Base-by-base conservation (phyloP, 2,797 vertebrate species). In the Petrocephalus schoutedeni region DNA sequence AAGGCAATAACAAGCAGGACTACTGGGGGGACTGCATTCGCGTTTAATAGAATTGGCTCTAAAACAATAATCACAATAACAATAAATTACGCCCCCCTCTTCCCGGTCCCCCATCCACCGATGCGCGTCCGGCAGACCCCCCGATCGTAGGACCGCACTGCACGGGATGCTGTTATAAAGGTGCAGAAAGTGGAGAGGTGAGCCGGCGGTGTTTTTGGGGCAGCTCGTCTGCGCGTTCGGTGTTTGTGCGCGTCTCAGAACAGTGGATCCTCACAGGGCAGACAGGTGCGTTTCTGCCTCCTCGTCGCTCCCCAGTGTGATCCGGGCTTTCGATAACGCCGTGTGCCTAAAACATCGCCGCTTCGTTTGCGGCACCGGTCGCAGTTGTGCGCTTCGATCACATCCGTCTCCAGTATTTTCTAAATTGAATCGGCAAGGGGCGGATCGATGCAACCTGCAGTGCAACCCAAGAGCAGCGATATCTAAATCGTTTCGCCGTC, bases 111-210 rank as follows among this genome's bases (percentile, higher is more conserved):
- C 49, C 45, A 53, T 57, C 84, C 77, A 88, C 59, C 89, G 87
- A 91, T 21, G n/a, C 93, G 91, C 92, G 94, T 92, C 93, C 93
- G 93, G 90, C 89, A 91, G 91, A 92, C 92, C 82, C 57, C 23
- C 54, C 67, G 88, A 14, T 67, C 88, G 87, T 67, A 80, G 41
- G 61, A 57, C 58, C 61, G 77, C 74, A 36, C 71, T 87, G 87
- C n/a, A 64, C 89, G 88, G 67, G 77, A 89, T 58, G 49, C 51
- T 16, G 41, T 89, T 80, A 74, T 45, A 54, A 89, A 85, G 86
- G 74, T 88, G 91, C 89, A 83, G 71, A 87, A 87, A 58, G 57
- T 12, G 41, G 36, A 49, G 59, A 85, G 90, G 90, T 28, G 84
- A 87, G 4, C 61, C 61, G 61, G 59, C 87, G 89, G 88, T 45